Percentiles rank a stretch among this genome's conserved stretches.
Conservation (phyloP, 2,113 vertebrate genomes). For the Labrus mixtus region DNA sequence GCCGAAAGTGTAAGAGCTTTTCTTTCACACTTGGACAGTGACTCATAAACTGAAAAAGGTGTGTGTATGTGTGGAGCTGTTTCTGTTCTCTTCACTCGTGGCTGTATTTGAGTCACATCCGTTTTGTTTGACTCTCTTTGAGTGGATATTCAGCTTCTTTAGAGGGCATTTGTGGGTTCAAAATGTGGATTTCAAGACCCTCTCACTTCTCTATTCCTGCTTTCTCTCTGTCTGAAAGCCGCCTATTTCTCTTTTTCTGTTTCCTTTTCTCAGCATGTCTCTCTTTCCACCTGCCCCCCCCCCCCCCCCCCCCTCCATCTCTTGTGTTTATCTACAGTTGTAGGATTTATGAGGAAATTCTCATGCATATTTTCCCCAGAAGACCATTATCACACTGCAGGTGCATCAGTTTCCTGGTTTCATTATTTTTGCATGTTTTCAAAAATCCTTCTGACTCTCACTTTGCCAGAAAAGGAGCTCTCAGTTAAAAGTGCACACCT, state of each 20-base stretch:
- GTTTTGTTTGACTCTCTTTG: constrained; percentile 42
- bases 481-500: not conserved
- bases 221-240: not conserved
- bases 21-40: constrained; percentile 43
- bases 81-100: constrained; percentile 21
- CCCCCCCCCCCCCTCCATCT: not conserved
- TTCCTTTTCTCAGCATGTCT: constrained; percentile 3
- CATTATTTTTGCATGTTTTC: not conserved
- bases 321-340: not conserved
- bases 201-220: constrained; percentile 42
- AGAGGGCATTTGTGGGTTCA: not conserved
- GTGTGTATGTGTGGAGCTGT: constrained; percentile 4
- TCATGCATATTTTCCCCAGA: constrained; percentile 32
- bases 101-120: constrained; percentile 56
- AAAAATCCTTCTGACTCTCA: not conserved
- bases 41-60: constrained; percentile 51
- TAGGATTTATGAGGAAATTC: constrained; percentile 7
- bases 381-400: constrained; percentile 19
- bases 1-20: not conserved
- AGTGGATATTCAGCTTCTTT: constrained; percentile 8
- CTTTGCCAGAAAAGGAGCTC: constrained; percentile 4
- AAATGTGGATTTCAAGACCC: not conserved
- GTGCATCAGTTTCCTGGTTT: constrained; percentile 38
- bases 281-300: not conserved
- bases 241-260: constrained; percentile 7